These are phyloP conservation scores for Drosophila sordidula DNA, from an alignment of 2,888 invertebrate species.

Conservation along the genomic window DNA sequence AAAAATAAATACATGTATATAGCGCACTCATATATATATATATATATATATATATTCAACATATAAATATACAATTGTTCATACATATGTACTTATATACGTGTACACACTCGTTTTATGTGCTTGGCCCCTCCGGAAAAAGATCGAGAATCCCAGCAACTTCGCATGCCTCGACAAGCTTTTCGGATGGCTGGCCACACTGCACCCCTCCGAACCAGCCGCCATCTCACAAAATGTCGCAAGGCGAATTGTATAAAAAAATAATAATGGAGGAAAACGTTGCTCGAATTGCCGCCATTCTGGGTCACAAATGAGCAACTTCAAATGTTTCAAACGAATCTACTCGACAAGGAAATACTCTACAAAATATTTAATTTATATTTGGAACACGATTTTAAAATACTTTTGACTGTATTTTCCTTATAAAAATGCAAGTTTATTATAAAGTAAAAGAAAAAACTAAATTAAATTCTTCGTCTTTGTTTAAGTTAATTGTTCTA, in stretches of 20 bases:
- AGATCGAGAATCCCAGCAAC: conserved; percentile 24
- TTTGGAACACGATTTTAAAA: neutral
- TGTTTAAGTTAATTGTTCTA: no score
- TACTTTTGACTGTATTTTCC: no score
- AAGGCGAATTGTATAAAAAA: conserved; percentile 9
- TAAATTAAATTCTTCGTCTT: no score
- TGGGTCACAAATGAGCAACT: conserved; percentile 15
- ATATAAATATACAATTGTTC: conserved; percentile 6
- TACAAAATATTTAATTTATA: neutral
- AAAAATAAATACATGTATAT: conserved; percentile 30
- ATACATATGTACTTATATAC: conserved; percentile 16
- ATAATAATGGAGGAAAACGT: conserved; percentile 5
- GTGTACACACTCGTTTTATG: conserved; percentile 6
- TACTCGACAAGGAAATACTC: neutral
- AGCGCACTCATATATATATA: conserved; percentile 7
- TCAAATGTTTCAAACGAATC: neutral
- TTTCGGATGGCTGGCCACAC: conserved; percentile 47
- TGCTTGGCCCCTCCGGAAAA: conserved; percentile 5
- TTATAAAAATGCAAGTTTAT: no score
- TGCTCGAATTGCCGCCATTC: conserved; percentile 13
- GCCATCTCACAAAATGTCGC: conserved; percentile 25
- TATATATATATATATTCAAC: conserved; percentile 14
- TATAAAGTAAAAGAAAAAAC: no score
- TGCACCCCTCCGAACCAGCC: neutral
- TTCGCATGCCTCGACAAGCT: conserved; percentile 46